Percentiles rank a stretch among this genome's conserved stretches.
Conservation (phyloP, 2,888 invertebrate species). For the Gasteruption jaculator region DNA sequence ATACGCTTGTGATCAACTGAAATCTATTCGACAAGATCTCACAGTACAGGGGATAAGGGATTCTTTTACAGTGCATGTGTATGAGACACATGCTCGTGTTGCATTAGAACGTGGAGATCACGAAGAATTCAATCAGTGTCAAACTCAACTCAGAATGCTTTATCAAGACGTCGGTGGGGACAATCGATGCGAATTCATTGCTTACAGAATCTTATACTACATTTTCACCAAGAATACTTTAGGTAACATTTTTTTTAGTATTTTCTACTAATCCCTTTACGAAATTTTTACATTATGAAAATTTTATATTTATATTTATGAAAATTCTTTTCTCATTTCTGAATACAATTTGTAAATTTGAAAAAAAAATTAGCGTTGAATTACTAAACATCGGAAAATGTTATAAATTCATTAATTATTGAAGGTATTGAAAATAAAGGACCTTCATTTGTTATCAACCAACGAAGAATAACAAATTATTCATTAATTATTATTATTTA, state of each 20-base stretch:
- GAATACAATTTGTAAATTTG: conserved; percentile 5
- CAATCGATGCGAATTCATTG: conserved; percentile 89
- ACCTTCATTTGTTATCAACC: too few species aligned
- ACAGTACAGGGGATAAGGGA: conserved; percentile 97
- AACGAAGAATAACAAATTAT: too few species aligned
- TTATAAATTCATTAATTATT: too few species aligned
- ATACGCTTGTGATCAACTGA: conserved; percentile 97
- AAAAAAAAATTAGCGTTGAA: neutral
- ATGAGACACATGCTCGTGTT: conserved; percentile 97
- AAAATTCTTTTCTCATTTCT: conserved; percentile 13
- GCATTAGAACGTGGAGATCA: conserved; percentile 97
- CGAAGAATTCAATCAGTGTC: conserved; percentile 99
- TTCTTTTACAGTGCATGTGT: conserved; percentile 93
- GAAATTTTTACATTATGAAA: neutral
- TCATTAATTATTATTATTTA: too few species aligned
- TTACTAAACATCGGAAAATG: too few species aligned
- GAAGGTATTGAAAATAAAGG: too few species aligned
- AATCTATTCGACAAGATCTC: conserved; percentile 97
- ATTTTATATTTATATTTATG: conserved; percentile 1
- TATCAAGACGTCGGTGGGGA: conserved; percentile 75
- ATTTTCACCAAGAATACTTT: conserved; percentile 96
- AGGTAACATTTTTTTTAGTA: conserved; percentile 65
- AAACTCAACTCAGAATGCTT: conserved; percentile 94
- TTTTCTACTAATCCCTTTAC: neutral
- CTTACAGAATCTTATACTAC: conserved; percentile 95